Evolutionary conservation across 2,888 invertebrate species (phyloP), one percentile per base, ranked within the genome.

Genomic region (Gymnocheta viridis): DNA sequence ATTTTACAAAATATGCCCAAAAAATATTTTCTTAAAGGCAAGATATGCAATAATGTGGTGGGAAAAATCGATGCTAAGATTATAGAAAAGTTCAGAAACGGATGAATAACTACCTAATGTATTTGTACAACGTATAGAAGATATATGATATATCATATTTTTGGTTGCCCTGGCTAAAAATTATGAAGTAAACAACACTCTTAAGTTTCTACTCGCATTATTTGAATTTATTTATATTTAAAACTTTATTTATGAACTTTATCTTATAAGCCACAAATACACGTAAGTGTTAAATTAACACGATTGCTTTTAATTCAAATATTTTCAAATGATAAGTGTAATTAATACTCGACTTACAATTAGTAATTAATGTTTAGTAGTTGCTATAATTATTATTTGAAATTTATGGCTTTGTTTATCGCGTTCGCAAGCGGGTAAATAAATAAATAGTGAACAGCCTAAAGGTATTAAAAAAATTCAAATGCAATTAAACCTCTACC

Each of bases 321-420:
- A 62, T 49, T 70, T 70, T 70, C 3, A 54, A 64, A 32, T 44
- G 44, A 62, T 79, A 70, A 62, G 2, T 32, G 41, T 64, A 64
- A 64, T 79, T 79, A 79, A 79, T 79, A 47, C 51, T 47, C 19
- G 24, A 24, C 44, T 44, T 35, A 24, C 76, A 80, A 67, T 77
- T 76, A 78, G 72, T 60, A 83, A 78, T 83, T 82, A 70, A 5
- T 35, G 60, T 56, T 69, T 74, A 74, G 17, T 70, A 17, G 56
- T 24, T 74, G 67, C 56, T 35, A 47, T 82, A 76, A 70, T 76
- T 77, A 76, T 70, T 58, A 70, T 69, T 19, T 35, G 38, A 62
- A 62, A 76, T 82, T 70, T 70, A 76, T 70, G n/a, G 12, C 41
- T 62, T 41, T 62, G 4, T 70, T 51, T 41, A 38, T 49, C 17